Percentiles rank a stretch among this genome's conserved stretches.
phyloP scores from a whole-genome alignment of 2,113 vertebrate genomes.

The Plecotus auritus region DNA sequence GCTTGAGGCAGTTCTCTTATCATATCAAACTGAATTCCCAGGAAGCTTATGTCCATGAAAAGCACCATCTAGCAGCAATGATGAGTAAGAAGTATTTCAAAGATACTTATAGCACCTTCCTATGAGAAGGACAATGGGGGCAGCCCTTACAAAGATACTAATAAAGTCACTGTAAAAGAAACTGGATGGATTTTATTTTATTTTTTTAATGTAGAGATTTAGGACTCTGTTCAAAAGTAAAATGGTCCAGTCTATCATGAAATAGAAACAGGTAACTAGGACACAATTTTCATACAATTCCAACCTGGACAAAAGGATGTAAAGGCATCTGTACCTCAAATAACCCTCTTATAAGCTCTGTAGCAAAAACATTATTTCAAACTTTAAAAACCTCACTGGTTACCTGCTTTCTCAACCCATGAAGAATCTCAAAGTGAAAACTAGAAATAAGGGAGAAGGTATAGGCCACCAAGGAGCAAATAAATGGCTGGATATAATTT shows the following conservation, averaged over 20 bases:
- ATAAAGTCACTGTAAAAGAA: neutral
- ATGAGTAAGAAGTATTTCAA: slow-evolving; percentile 16
- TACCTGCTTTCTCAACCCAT: neutral
- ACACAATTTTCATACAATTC: neutral
- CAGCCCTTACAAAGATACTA: neutral
- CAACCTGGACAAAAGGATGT: neutral
- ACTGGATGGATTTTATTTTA: neutral
- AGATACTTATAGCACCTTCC: slow-evolving; percentile 3
- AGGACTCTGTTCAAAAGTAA: neutral
- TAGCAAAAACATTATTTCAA: neutral
- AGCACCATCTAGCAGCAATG: neutral
- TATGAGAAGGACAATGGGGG: neutral
- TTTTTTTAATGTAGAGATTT: neutral
- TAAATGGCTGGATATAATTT: neutral
- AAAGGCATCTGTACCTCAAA: neutral
- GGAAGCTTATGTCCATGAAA: neutral
- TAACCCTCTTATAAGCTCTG: neutral
- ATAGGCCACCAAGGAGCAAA: neutral
- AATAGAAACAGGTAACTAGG: neutral
- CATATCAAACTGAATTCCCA: neutral
- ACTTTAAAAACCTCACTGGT: neutral
- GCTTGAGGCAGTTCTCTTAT: neutral
- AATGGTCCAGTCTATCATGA: neutral
- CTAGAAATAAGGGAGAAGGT: neutral
- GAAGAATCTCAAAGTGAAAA: neutral